Evolutionary conservation across 2,113 vertebrate species (phyloP), one percentile per base, ranked within the genome.

Genomic region (Aptenodytes forsteri): DNA sequence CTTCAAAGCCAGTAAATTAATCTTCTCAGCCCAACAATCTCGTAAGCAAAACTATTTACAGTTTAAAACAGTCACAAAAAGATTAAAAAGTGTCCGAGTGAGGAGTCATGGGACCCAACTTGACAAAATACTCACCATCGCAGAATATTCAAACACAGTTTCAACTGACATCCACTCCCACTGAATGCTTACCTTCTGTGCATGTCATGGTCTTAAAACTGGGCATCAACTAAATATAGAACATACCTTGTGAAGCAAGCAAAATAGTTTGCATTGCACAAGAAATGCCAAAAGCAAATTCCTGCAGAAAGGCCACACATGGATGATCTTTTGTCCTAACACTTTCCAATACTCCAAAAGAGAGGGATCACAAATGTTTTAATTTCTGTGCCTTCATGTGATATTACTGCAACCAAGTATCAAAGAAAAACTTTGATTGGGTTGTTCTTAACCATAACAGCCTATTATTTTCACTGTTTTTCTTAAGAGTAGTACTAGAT

Each of bases 181-280:
- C 44, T 0, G 0, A 44, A 19, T 11, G 12, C 66, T 55, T 50
- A 17, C 4, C 40, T 40, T 38, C 42, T 26, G 21, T 13, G 29
- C 13, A 52, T 0, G 2, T 27, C 50, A 29, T 7, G 11, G n/a
- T 32, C 44, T 79, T 58, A 29, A 20, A 83, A 62, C 14, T 5
- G 19, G 7, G 30, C 38, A 75, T 23, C 34, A 49, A 6, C 20
- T 58, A 34, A 66, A 64, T 7, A 18, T 2, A 32, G 23, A 77
- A 10, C 0, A 1, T 2, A 3, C 20, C 13, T 29, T 76, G 56
- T 11, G 21, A 40, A 86, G 20, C 20, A 61, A 75, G 30, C n/a
- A 13, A 55, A 62, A 50, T 1, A 17, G 17, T 46, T 36, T 64
- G 38, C 52, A 21, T 10, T 64, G 54, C 25, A 67, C 16, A 55